These are phyloP conservation scores for Lacanobia oleracea DNA, from an alignment of 2,888 invertebrate genomes.

Conservation along the genomic window DNA sequence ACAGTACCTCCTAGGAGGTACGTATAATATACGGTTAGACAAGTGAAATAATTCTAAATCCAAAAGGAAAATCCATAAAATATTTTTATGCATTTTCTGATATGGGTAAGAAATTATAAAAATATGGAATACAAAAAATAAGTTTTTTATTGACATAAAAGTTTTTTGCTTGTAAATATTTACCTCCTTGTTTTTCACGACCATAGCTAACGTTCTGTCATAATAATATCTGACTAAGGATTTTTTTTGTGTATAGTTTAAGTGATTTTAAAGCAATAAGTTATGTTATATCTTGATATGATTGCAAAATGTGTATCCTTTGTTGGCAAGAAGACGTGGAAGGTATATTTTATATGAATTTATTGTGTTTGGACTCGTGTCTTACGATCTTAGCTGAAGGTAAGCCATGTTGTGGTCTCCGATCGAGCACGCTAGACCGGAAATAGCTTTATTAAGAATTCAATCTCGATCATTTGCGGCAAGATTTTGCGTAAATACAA, in stretches of 20 bases:
- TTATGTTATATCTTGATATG: neutral
- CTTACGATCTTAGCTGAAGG: neutral
- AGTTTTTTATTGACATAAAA: too few relatives aligned
- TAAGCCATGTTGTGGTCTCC: neutral
- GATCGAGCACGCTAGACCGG: neutral
- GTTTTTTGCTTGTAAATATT: too few relatives aligned
- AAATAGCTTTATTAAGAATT: neutral
- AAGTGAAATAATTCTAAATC: too few relatives aligned
- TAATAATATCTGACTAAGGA: neutral
- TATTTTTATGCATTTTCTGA: too few relatives aligned
- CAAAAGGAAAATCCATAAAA: too few relatives aligned
- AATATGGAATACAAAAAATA: too few relatives aligned
- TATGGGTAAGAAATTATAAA: too few relatives aligned
- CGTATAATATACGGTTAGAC: too few relatives aligned
- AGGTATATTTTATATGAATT: neutral
- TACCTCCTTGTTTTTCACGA: neutral
- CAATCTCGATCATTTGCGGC: neutral
- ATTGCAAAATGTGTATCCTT: neutral
- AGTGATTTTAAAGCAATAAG: slow-evolving; percentile 1
- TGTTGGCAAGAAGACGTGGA: slow-evolving; percentile 5
- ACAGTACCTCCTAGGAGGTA: too few relatives aligned
- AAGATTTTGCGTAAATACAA: too few relatives aligned
- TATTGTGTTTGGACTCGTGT: too few relatives aligned
- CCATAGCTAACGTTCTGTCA: neutral
- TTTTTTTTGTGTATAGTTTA: neutral